Percentiles rank a stretch among this genome's conserved stretches.
These are phyloP conservation scores for Liasis olivaceus DNA, from an alignment of 2,797 vertebrate genomes.

Conservation along the genomic window DNA sequence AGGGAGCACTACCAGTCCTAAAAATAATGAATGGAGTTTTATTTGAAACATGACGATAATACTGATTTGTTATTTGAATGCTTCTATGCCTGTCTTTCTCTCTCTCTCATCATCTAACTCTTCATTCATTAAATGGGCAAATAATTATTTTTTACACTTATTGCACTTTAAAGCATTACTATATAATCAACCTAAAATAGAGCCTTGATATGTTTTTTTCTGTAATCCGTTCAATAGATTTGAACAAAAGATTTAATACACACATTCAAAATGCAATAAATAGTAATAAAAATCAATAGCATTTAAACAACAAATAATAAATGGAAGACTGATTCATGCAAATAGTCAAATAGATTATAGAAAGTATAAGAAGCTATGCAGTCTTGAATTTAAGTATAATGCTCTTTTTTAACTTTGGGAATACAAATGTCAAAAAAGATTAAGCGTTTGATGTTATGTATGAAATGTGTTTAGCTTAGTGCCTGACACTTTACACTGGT, in stretches of 20 bases:
- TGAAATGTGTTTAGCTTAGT: conserved; percentile 29
- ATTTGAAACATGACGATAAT: neutral
- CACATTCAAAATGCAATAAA: conserved; percentile 2
- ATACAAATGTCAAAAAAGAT: neutral
- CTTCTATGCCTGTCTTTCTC: no score
- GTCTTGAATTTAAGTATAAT: conserved; percentile 1
- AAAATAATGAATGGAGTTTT: neutral
- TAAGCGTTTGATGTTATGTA: neutral
- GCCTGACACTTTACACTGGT: neutral
- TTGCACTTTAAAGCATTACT: no score
- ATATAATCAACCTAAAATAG: neutral
- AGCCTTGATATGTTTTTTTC: neutral
- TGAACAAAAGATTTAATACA: neutral
- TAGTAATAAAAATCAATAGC: neutral
- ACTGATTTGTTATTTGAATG: neutral
- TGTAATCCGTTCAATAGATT: neutral
- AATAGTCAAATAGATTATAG: neutral
- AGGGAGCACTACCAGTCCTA: neutral
- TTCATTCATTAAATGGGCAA: neutral
- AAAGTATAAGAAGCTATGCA: neutral
- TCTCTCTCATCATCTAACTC: no score
- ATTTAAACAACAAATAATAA: neutral
- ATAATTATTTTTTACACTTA: neutral
- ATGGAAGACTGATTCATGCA: conserved; percentile 17
- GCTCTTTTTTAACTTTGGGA: neutral